These are phyloP conservation scores for Ashinkailepas kermadecensis DNA, from an alignment of 2,888 invertebrate genomes.

Conservation along the genomic window DNA sequence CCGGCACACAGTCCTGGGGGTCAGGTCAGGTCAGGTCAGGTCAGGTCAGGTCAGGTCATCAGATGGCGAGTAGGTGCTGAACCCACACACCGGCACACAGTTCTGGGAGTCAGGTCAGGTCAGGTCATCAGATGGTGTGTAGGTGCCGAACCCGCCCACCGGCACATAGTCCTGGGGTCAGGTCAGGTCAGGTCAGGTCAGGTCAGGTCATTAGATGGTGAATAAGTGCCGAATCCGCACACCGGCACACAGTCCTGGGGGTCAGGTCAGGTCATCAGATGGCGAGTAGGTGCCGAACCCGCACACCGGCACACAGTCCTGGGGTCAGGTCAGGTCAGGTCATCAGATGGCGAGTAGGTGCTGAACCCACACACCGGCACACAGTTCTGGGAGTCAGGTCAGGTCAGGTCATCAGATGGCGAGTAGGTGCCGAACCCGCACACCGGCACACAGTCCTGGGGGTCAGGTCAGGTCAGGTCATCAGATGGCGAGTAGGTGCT, in stretches of 20 bases:
- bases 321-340: constrained; percentile 42
- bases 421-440: constrained; percentile 95
- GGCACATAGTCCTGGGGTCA: constrained; percentile 35
- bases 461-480: constrained; percentile 36
- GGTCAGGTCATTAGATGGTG: not conserved
- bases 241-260: too few species aligned
- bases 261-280: too few species aligned
- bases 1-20: constrained; percentile 80
- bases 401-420: too few species aligned
- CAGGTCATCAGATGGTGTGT: constrained; percentile 58
- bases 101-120: too few species aligned
- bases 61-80: not conserved
- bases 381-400: too few species aligned
- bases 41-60: not conserved
- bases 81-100: too few species aligned
- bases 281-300: constrained; percentile 94
- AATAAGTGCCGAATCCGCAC: not conserved
- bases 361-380: too few species aligned
- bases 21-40: constrained; percentile 45
- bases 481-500: not conserved
- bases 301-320: constrained; percentile 86
- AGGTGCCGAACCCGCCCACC: constrained; percentile 79
- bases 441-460: constrained; percentile 81
- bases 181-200: constrained; percentile 41
- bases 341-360: not conserved